Evolutionary conservation across 2,888 invertebrate genomes (phyloP).

Genomic region (Leptinotarsa juncta): DNA sequence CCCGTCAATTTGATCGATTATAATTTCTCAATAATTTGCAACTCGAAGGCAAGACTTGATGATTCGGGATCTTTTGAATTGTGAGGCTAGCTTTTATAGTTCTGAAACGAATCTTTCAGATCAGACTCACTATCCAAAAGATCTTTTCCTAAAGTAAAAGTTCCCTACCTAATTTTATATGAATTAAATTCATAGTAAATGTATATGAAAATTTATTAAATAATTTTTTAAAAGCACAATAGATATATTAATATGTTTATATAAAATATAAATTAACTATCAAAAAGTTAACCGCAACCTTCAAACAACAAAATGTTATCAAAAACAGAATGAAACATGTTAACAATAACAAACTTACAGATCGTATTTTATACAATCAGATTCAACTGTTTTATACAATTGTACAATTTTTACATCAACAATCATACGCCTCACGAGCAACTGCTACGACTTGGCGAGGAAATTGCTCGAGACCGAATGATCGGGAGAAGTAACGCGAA

Average conservation of each 20-base stretch:
- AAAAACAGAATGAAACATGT: constrained; percentile 48
- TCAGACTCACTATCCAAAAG: constrained; percentile 10
- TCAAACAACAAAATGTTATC: constrained; percentile 48
- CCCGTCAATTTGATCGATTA: constrained; percentile 5
- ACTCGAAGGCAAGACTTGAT: constrained; percentile 20
- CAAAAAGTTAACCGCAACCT: constrained; percentile 57
- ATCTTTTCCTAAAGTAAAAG: constrained; percentile 7
- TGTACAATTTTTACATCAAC: constrained; percentile 45
- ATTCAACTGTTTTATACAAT: constrained; percentile 49
- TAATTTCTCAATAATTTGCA: not conserved
- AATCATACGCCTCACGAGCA: constrained; percentile 9
- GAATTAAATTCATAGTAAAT: constrained; percentile 49
- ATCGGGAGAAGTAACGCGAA: constrained; percentile 8
- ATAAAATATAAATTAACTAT: constrained; percentile 55
- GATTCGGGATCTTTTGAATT: constrained; percentile 11
- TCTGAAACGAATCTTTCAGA: not conserved
- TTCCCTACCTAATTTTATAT: constrained; percentile 43
- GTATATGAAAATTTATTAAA: constrained; percentile 52
- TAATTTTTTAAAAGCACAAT: constrained; percentile 52
- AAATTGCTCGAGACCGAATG: constrained; percentile 1
- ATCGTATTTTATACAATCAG: constrained; percentile 47
- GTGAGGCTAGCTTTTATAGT: not conserved
- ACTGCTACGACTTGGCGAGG: not conserved
- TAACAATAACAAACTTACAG: constrained; percentile 50
- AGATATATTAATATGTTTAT: constrained; percentile 52